Percentiles rank a stretch among this genome's conserved stretches.
Evolutionary conservation across 2,113 vertebrate genomes (phyloP).

Genomic region (Gopherus flavomarginatus): DNA sequence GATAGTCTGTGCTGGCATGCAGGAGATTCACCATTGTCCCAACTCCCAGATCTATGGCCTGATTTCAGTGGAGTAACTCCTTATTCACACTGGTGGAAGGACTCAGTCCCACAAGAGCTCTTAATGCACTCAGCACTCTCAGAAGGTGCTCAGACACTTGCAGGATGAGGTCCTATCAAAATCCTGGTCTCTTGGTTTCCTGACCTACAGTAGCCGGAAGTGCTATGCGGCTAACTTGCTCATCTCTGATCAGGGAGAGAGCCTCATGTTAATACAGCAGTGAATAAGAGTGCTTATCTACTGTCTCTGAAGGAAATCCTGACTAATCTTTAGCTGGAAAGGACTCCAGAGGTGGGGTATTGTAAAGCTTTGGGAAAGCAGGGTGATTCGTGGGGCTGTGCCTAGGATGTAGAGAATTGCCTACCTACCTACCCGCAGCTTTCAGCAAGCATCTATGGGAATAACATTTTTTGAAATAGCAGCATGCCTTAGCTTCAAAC

Average conservation of each 20-base stretch:
- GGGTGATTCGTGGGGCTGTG: background rate
- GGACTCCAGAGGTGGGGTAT: background rate
- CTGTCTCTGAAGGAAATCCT: conserved; percentile 29
- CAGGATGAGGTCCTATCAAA: background rate
- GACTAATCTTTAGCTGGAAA: background rate
- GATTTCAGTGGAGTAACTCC: background rate
- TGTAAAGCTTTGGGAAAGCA: background rate
- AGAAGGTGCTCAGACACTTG: background rate
- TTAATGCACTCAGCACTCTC: background rate
- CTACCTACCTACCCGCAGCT: background rate
- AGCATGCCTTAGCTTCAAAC: background rate
- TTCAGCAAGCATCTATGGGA: background rate
- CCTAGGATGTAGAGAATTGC: background rate
- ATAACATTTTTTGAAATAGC: background rate
- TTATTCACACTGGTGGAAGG: background rate
- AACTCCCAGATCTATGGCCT: background rate
- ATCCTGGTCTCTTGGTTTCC: background rate
- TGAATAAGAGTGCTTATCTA: background rate
- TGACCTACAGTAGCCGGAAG: background rate
- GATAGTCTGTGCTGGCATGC: background rate
- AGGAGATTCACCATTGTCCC: background rate
- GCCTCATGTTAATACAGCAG: background rate
- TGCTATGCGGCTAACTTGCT: background rate
- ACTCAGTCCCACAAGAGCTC: background rate
- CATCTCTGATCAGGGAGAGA: background rate